Evolutionary conservation across 2,113 vertebrate genomes (phyloP).

Genomic region (Gallinago media): DNA sequence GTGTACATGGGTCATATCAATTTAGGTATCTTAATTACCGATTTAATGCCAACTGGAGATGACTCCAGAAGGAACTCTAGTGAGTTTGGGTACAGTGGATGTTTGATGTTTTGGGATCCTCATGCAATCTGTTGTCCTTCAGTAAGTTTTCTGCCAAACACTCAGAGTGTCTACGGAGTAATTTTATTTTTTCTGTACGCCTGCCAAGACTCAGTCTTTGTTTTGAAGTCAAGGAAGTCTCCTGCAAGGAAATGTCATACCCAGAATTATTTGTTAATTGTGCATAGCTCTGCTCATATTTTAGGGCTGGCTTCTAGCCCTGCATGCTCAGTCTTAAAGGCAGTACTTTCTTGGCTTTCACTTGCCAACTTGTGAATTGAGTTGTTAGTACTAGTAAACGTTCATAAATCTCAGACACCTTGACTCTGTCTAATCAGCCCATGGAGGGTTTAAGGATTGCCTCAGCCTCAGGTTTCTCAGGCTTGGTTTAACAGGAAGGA

Average conservation of each 20-base stretch:
- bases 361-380: background rate
- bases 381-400: background rate
- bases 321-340: background rate
- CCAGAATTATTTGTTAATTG: background rate
- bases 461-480: background rate
- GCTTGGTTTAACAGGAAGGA: background rate
- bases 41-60: background rate
- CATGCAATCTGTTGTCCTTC: background rate
- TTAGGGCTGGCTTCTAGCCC: background rate
- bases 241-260: background rate
- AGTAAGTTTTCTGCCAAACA: background rate
- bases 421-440: background rate
- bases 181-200: background rate
- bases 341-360: background rate
- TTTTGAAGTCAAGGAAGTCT: background rate
- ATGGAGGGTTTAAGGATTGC: background rate
- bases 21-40: background rate
- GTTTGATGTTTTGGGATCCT: background rate
- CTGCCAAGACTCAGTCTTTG: background rate
- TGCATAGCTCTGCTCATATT: background rate
- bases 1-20: rapidly evolving
- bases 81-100: background rate
- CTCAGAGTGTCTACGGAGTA: background rate
- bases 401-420: background rate
- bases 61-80: background rate